Percentiles rank a stretch among this genome's conserved stretches.
phyloP scores from a whole-genome alignment of 92 coral and sea anemone genomes.

The Hydrozoanthus gracilis region DNA sequence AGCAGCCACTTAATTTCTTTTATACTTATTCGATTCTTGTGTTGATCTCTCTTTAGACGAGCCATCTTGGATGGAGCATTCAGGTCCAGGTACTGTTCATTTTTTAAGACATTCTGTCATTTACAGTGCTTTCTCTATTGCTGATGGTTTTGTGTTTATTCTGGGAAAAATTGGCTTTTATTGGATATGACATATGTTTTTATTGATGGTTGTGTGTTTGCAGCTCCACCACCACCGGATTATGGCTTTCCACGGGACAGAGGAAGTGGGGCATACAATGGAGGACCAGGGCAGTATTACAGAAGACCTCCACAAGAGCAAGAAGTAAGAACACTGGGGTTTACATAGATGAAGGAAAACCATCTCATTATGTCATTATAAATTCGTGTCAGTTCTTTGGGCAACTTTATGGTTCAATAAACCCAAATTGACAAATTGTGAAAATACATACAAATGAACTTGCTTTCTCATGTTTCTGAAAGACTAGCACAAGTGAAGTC shows the following conservation, averaged over 20 bases:
- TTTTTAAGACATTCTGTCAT: background rate
- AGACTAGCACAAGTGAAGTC: too few relatives aligned
- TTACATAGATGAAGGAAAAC: background rate
- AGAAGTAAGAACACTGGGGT: slow-evolving; percentile 51
- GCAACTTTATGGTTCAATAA: too few relatives aligned
- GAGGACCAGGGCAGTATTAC: slow-evolving; percentile 64
- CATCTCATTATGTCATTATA: too few relatives aligned
- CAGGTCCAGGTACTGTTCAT: slow-evolving; percentile 82
- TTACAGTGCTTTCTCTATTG: background rate
- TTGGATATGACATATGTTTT: background rate
- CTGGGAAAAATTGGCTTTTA: background rate
- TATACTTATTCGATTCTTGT: background rate
- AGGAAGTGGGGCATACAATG: slow-evolving; percentile 77
- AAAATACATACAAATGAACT: too few relatives aligned
- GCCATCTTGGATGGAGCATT: slow-evolving; percentile 98
- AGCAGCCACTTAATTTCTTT: too few relatives aligned
- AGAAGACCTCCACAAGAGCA: slow-evolving; percentile 76
- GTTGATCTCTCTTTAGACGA: slow-evolving; percentile 76
- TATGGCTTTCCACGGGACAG: slow-evolving; percentile 73
- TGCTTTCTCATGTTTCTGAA: too few relatives aligned
- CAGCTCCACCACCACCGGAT: slow-evolving; percentile 72
- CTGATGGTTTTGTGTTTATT: background rate
- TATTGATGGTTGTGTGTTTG: slow-evolving; percentile 13
- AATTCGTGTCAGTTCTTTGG: too few relatives aligned
- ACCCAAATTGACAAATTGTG: too few relatives aligned